These are phyloP conservation scores for Bradysia coprophila DNA, from an alignment of 1,140 invertebrate genomes.

Conservation along the genomic window DNA sequence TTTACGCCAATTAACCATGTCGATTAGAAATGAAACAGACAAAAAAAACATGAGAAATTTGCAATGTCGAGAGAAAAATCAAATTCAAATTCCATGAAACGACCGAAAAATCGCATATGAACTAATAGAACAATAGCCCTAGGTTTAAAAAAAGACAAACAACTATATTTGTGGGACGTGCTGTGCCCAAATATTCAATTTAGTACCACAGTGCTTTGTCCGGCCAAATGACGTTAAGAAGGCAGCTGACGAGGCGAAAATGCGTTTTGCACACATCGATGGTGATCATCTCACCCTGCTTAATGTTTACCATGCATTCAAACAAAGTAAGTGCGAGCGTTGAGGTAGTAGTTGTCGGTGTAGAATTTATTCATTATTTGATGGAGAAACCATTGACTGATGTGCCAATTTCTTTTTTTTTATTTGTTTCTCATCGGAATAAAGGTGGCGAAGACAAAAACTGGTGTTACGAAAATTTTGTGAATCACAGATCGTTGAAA, in stretches of 20 bases:
- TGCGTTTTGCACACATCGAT: slow-evolving; percentile 98
- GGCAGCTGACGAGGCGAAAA: slow-evolving; percentile 96
- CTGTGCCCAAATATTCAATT: slow-evolving; percentile 22
- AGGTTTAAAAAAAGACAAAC: slow-evolving; percentile 9
- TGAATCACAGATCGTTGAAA: slow-evolving; percentile 96
- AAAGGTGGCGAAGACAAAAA: slow-evolving; percentile 38
- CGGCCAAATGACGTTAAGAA: slow-evolving; percentile 98
- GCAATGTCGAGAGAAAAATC: too few relatives aligned
- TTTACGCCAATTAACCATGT: too few relatives aligned
- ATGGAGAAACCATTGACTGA: neutral
- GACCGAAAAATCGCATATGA: slow-evolving; percentile 5
- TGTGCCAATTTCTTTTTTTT: neutral
- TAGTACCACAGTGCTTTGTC: slow-evolving; percentile 99
- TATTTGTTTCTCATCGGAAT: slow-evolving; percentile 15
- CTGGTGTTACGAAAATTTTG: slow-evolving; percentile 99
- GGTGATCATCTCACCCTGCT: slow-evolving; percentile 96
- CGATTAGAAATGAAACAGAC: too few relatives aligned
- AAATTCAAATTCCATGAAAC: too few relatives aligned
- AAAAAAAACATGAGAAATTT: too few relatives aligned
- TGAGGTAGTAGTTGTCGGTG: slow-evolving; percentile 49
- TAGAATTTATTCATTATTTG: neutral
- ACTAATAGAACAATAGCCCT: slow-evolving; percentile 6
- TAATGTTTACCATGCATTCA: slow-evolving; percentile 99
- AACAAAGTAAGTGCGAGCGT: slow-evolving; percentile 85
- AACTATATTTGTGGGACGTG: slow-evolving; percentile 35